Evolutionary conservation across 2,113 vertebrate species (phyloP), one percentile per base, ranked within the genome.

Genomic region (Odocoileus hemionus): DNA sequence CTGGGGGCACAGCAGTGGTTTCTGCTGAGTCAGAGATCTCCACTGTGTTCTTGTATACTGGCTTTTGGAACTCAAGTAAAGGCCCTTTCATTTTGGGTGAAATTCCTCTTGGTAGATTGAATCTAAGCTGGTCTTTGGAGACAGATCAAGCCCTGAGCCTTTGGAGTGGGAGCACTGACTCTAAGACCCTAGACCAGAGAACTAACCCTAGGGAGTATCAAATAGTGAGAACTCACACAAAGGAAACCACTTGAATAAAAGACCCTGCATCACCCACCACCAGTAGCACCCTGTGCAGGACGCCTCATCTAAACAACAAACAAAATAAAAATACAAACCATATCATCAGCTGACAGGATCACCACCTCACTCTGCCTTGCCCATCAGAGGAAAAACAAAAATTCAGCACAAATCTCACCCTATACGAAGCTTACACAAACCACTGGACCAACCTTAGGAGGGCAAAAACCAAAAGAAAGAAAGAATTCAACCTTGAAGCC

Each of bases 1-100:
- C 67, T 39, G 5, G 10, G 19, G 36, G 36, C n/a, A 74, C 36
- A 5, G n/a, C 6, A 2, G 1, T 1, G 2, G n/a, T 39, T 74
- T 39, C 67, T 74, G 19, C 19, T 25, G 67, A 74, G 67, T 74
- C n/a, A 74, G 67, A 74, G n/a, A 39, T 39, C n/a, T 39, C n/a
- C 67, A 23, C 12, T 70, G 67, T 70, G 9, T 70, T 23, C 64
- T 19, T 39, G 5, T 70, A n/a, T n/a, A 39, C 67, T 39, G 64
- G 19, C 9, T 12, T 70, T 23, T 70, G 67, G n/a, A 70, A 70
- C 19, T 70, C n/a, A 70, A 36, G n/a, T 70, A 70, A 70, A 70
- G n/a, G 67, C 67, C n/a, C 19, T 70, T 70, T 70, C 19, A 70
- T 70, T 70, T 12, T 39, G n/a, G 67, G 10, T 39, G n/a, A 70